Percentiles rank a stretch among this genome's conserved stretches.
Conservation (phyloP, 1,140 invertebrate species). For the Drosophila pseudoananassae region DNA sequence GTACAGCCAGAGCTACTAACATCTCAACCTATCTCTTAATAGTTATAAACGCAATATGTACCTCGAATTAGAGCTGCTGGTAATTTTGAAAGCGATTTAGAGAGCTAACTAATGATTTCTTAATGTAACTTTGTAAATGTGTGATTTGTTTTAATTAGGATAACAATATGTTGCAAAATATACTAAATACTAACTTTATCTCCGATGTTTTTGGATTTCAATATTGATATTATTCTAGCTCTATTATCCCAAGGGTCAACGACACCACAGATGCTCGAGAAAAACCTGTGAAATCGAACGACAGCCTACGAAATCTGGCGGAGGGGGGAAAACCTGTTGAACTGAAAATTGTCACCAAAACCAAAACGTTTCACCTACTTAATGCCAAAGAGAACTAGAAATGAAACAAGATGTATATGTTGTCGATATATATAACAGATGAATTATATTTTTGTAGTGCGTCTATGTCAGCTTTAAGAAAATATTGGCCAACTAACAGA, state of each 20-base stretch:
- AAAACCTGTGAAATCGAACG: conserved; percentile 16
- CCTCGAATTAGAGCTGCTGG: conserved; percentile 34
- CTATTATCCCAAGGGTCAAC: neutral
- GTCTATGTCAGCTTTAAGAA: neutral
- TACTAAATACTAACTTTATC: conserved; percentile 46
- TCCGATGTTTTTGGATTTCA: neutral
- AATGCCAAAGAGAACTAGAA: conserved; percentile 43
- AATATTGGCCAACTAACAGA: neutral
- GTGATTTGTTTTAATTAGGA: conserved; percentile 69
- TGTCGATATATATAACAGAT: neutral
- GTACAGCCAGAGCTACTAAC: conserved; percentile 10
- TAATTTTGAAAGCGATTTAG: conserved; percentile 37
- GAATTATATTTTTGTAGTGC: conserved; percentile 11
- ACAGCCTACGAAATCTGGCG: neutral
- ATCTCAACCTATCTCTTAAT: conserved; percentile 25
- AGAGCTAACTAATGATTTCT: conserved; percentile 62
- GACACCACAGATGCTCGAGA: conserved; percentile 19
- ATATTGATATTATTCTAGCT: conserved; percentile 18
- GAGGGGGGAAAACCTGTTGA: conserved; percentile 63
- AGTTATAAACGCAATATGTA: conserved; percentile 29
- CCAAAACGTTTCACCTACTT: conserved; percentile 63
- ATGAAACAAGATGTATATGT: neutral
- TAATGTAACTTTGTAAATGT: conserved; percentile 34
- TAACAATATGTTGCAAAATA: conserved; percentile 60
- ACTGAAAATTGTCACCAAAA: conserved; percentile 74